phyloP scores from a whole-genome alignment of 2,797 vertebrate species.

The Crenuchus spilurus region DNA sequence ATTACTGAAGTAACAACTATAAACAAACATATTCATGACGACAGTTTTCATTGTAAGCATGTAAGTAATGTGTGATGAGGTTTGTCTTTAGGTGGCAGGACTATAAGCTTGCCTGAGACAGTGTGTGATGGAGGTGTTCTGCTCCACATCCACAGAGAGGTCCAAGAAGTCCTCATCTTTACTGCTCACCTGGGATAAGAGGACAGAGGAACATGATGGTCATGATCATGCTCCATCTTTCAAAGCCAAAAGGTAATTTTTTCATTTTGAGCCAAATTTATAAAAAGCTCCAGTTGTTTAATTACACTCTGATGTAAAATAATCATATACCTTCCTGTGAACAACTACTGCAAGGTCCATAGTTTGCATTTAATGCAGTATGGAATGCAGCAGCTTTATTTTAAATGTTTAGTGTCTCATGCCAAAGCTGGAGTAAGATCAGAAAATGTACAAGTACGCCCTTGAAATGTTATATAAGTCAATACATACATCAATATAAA shows the following conservation, averaged over 20 bases:
- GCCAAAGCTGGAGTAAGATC: no score
- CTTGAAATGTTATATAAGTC: no score
- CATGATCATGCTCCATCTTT: neutral
- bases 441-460: no score
- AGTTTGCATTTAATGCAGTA: no score
- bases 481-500: neutral
- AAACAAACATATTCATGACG: neutral
- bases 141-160: slow-evolving; percentile 91
- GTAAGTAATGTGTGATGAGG: neutral
- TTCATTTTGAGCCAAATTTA: no score
- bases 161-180: slow-evolving; percentile 94
- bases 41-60: neutral
- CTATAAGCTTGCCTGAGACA: slow-evolving; percentile 83
- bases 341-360: no score
- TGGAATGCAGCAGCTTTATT: no score
- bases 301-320: no score
- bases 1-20: neutral
- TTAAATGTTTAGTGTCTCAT: no score
- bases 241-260: neutral
- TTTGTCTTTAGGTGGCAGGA: neutral
- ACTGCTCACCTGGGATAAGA: slow-evolving; percentile 84
- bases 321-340: no score
- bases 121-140: slow-evolving; percentile 93
- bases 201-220: neutral
- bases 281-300: no score